A percentile compares a stretch with the other conserved stretches of the same genome.
Evolutionary conservation across 2,797 vertebrate genomes (phyloP).

Genomic region (Syndactyla subalaris): DNA sequence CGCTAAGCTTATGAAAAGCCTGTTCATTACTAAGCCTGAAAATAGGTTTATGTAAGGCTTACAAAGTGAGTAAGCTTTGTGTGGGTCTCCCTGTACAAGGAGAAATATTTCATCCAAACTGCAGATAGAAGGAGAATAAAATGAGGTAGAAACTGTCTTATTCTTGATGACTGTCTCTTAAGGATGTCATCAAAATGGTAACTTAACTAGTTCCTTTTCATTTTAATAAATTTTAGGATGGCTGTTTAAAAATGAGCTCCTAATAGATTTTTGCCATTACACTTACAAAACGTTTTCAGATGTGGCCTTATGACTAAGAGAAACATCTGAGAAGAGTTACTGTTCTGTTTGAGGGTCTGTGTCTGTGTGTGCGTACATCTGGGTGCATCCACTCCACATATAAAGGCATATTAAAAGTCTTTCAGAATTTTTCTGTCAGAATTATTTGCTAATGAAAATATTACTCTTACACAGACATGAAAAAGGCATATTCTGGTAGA

Average conservation of each 20-base stretch:
- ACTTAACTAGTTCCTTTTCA: background rate
- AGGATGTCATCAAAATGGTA: background rate
- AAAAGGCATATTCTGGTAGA: background rate
- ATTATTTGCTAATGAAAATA: background rate
- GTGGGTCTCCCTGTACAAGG: background rate
- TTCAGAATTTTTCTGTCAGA: background rate
- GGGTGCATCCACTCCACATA: fast-evolving
- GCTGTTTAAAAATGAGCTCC: background rate
- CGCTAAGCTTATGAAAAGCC: constrained; percentile 39
- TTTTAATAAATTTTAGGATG: background rate
- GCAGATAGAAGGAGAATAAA: background rate
- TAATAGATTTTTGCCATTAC: background rate
- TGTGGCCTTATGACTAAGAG: background rate
- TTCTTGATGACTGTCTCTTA: background rate
- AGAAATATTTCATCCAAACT: background rate
- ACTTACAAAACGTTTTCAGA: background rate
- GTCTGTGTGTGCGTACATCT: fast-evolving
- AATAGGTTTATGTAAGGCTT: constrained; percentile 52
- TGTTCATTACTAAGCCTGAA: constrained; percentile 52
- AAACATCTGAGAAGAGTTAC: background rate
- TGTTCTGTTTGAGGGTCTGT: background rate
- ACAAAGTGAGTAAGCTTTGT: constrained; percentile 44
- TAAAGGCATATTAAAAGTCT: background rate
- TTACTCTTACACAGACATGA: background rate
- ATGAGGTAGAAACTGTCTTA: background rate